Base-by-base conservation (phyloP, 2,888 invertebrate genomes). In the Cerastis rubricosa region DNA sequence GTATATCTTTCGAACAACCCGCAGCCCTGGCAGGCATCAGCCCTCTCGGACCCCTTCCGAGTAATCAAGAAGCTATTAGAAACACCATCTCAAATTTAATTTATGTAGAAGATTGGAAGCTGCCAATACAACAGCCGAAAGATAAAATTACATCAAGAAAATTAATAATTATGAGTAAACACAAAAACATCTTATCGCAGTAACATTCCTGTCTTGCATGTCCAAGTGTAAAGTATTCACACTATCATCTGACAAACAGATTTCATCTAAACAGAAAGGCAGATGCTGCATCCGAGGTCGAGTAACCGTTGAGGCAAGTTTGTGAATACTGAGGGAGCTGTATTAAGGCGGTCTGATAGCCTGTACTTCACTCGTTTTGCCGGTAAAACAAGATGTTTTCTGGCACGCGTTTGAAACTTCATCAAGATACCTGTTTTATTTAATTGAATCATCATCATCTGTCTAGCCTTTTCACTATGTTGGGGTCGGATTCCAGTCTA, bases 251-350 rank as follows among this genome's bases (percentile, higher is more conserved):
- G 74, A 25, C 19, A 29, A 40, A 63, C 19, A 49, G 63, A 74
- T 71, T 82, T n/a, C 5, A 78, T 78, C 63, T 71, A n/a, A 43
- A 76, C 29, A 25, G 25, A 43, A 67, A 68, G 22, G 29, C 7
- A 65, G 74, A 65, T 35, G 19, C 25, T 35, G 25, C 35, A 40
- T 51, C 71, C 29, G 59, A 76, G 69, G 64, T 75, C 51, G 45
- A 59, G 40, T 67, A 74, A 71, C 71, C 57, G 57, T 67, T 54
- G 43, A 51, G 45, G 57, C 51, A 80, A 80, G 25, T 68, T 67
- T 80, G 47, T 45, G 49, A 49, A 67, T 8, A 57, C 67, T 25
- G 49, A n/a, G 17, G 45, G 35, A 43, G 43, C 63, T 35, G 19
- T 47, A 77, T 51, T 57, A 61, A 54, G 47, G 40, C 47, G 29